These are phyloP conservation scores for Heliconius aoede DNA, from an alignment of 2,888 invertebrate species.

Conservation along the genomic window DNA sequence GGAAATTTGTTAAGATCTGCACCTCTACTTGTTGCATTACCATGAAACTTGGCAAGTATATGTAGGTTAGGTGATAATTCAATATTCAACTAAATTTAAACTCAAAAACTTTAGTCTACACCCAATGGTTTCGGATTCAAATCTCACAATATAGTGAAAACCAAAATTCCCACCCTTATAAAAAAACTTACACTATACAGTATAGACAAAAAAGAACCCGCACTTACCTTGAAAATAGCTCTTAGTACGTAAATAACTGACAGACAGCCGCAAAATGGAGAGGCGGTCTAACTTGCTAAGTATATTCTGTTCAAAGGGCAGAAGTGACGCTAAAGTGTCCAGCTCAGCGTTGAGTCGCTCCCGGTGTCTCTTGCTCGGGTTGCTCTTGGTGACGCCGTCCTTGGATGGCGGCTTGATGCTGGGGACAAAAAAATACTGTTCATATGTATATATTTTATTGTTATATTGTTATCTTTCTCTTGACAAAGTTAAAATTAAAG, in stretches of 20 bases:
- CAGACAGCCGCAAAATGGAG: constrained; percentile 97
- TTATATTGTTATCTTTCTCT: too few species aligned
- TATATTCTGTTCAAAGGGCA: constrained; percentile 99
- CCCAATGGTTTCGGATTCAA: too few species aligned
- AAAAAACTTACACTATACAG: neutral
- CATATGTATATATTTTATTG: too few species aligned
- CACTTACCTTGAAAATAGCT: constrained; percentile 99
- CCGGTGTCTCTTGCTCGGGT: constrained; percentile 99
- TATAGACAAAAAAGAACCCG: neutral
- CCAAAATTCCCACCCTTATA: too few species aligned
- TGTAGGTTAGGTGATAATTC: too few species aligned
- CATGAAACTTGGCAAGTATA: too few species aligned
- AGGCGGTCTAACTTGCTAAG: constrained; percentile 98
- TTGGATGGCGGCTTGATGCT: constrained; percentile 97
- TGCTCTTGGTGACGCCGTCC: constrained; percentile 97
- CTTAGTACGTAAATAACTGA: constrained; percentile 99
- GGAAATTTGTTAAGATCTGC: too few species aligned
- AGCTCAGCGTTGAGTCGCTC: constrained; percentile 99
- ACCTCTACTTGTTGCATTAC: too few species aligned
- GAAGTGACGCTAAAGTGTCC: constrained; percentile 96
- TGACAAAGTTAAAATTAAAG: too few species aligned
- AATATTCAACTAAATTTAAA: too few species aligned
- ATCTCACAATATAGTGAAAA: too few species aligned
- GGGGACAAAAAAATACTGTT: constrained; percentile 51
- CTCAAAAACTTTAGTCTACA: too few species aligned